A percentile compares a stretch with the other conserved stretches of the same genome.
phyloP scores from a whole-genome alignment of 1,140 invertebrate species.

The Lasioglossum baleicum region DNA sequence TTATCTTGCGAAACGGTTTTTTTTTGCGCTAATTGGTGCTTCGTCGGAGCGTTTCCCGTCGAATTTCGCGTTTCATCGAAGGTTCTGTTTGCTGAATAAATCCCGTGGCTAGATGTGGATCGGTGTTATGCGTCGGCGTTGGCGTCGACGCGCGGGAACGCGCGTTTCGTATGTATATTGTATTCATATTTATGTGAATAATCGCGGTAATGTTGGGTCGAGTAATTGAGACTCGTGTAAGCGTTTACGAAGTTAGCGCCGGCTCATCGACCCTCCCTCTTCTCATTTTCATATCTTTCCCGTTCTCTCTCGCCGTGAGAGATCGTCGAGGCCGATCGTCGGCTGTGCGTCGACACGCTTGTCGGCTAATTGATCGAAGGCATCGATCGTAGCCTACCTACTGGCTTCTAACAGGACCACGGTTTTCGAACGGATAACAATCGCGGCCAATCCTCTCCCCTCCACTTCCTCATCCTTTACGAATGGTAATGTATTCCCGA shows the following conservation, averaged over 20 bases:
- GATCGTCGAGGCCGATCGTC: background rate
- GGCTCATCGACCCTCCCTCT: background rate
- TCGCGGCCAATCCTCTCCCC: background rate
- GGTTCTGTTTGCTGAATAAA: too few relatives aligned
- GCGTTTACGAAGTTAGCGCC: conserved; percentile 30
- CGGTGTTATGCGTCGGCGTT: too few relatives aligned
- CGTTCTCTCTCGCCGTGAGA: background rate
- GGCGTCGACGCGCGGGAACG: background rate
- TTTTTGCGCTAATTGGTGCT: too few relatives aligned
- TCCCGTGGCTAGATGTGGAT: too few relatives aligned
- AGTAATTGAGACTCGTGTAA: conserved; percentile 52
- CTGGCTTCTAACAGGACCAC: too few relatives aligned
- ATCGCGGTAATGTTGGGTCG: conserved; percentile 40
- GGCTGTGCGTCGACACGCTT: background rate
- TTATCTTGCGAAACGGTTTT: too few relatives aligned
- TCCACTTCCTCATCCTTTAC: conserved; percentile 2
- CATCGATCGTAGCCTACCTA: background rate
- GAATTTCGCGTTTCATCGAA: too few relatives aligned
- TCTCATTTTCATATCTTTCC: conserved; percentile 9
- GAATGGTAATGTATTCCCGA: conserved; percentile 53
- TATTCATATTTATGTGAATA: conserved; percentile 58
- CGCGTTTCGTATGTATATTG: conserved; percentile 17
- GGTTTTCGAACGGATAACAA: conserved; percentile 17
- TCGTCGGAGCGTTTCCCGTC: too few relatives aligned
- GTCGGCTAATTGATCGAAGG: too few relatives aligned